A percentile compares a stretch with the other conserved stretches of the same genome.
Evolutionary conservation across 1,140 invertebrate genomes (phyloP).

Genomic region (Diorhabda carinulata): DNA sequence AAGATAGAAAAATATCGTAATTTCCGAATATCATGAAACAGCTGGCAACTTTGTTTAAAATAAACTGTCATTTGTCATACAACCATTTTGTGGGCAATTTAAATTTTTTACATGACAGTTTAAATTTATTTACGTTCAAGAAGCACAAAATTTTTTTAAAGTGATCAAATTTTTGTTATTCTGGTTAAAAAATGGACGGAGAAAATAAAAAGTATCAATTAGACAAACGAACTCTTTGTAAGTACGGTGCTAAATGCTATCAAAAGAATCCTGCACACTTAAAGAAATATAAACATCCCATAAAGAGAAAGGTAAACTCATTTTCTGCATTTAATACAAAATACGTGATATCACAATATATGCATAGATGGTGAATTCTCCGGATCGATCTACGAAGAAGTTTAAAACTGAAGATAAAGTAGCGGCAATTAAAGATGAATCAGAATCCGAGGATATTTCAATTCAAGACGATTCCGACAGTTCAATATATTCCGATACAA

Average conservation of each 20-base stretch:
- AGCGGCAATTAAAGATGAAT: conserved; percentile 1
- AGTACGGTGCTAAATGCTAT: conserved; percentile 79
- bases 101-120: too few species aligned
- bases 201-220: conserved; percentile 31
- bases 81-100: too few species aligned
- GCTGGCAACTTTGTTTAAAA: too few species aligned
- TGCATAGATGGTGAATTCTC: not conserved
- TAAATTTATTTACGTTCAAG: too few species aligned
- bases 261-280: conserved; percentile 77
- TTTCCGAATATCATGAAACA: too few species aligned
- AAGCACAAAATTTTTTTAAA: too few species aligned
- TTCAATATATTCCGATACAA: conserved; percentile 31
- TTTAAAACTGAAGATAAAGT: conserved; percentile 14
- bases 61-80: too few species aligned
- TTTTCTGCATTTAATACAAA: not conserved
- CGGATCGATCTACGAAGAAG: conserved; percentile 11
- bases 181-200: not conserved
- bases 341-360: too few species aligned
- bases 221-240: conserved; percentile 59
- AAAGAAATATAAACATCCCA: conserved; percentile 73
- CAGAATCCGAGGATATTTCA: not conserved
- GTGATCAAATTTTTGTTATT: too few species aligned
- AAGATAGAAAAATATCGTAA: too few species aligned
- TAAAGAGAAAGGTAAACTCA: conserved; percentile 40
- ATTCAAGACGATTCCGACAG: not conserved